Evolutionary conservation across 1,140 invertebrate species (phyloP), one percentile per base, ranked within the genome.

Genomic region (Scaptodrosophila lebanonensis): DNA sequence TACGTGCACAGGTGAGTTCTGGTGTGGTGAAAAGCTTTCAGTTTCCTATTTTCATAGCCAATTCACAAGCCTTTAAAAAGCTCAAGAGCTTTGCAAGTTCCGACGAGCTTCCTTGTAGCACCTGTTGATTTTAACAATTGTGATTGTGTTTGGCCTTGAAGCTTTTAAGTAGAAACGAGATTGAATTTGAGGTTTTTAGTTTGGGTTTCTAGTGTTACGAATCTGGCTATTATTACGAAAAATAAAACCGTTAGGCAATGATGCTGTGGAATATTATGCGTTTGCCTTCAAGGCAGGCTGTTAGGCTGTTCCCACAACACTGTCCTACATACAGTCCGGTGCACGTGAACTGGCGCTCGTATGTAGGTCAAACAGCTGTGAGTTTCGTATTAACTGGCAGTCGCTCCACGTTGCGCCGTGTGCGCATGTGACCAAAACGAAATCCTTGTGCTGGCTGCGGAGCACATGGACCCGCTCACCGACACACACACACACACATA

Each of bases 1-100:
- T 97, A 17, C 92, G 93, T 88, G 93, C 95, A 53, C 95, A 97
- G 93, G 95, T 97, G 91, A 90, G 83, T 85, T 18, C 1, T 1
- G 1, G 0, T 32, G 17, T 36, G 52, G 44, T 58, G 43, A 47
- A 57, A 53, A 67, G 49, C 61, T 25, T 17, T 0, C 0, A 4
- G 43, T 22, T 15, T 53, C n/a, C n/a, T n/a, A n/a, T n/a, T n/a
- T n/a, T n/a, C n/a, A n/a, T 42, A 50, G 52, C 2, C 0, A 1
- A 7, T 25, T 15, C 59, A 49, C 5, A 3, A n/a, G 60, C 52
- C 51, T 25, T 25, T 4, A 25, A 8, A 25, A 25, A 25, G 22
- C 22, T 25, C 3, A 25, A 25, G 22, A 25, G 22, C 22, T 25
- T 25, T 25, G 22, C 22, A 8, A 25, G 22, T 8, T 25, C 8